These are phyloP conservation scores for Andricus curvator DNA, from an alignment of 2,888 invertebrate species.

Conservation along the genomic window DNA sequence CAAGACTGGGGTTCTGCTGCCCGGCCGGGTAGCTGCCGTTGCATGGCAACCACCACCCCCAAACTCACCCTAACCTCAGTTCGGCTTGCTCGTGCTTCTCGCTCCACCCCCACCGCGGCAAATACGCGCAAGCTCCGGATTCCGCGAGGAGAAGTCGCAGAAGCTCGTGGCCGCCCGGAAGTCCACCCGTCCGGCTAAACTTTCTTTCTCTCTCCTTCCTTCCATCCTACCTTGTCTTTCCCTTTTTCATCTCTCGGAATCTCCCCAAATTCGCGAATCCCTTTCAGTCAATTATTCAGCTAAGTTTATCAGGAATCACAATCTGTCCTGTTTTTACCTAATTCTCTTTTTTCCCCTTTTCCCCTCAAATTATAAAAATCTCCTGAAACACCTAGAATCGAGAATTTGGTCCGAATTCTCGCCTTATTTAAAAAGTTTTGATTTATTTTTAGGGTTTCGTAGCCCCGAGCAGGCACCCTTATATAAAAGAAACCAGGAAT, in stretches of 20 bases:
- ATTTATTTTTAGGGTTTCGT: no score
- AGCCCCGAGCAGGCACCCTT: no score
- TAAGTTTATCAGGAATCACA: not conserved
- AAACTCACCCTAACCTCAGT: slow-evolving; percentile 61
- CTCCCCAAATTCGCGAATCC: not conserved
- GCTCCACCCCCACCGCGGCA: slow-evolving; percentile 68
- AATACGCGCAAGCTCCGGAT: slow-evolving; percentile 72
- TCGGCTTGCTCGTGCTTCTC: slow-evolving; percentile 53
- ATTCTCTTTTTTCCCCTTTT: no score
- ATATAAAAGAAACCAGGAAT: no score
- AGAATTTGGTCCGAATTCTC: no score
- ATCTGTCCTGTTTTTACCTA: no score
- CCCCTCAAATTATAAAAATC: no score
- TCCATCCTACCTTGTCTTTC: slow-evolving; percentile 21
- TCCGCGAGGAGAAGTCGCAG: slow-evolving; percentile 66
- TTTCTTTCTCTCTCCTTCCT: slow-evolving; percentile 30
- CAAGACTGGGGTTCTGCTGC: slow-evolving; percentile 75
- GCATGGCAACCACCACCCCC: slow-evolving; percentile 72
- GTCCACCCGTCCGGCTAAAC: slow-evolving; percentile 44
- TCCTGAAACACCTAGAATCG: no score
- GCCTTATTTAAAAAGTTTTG: no score
- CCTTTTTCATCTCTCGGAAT: not conserved
- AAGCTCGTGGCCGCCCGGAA: slow-evolving; percentile 61
- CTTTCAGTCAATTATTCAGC: slow-evolving; percentile 23
- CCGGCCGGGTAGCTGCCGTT: slow-evolving; percentile 77